These are phyloP conservation scores for Phyllostomus discolor DNA, from an alignment of 2,113 vertebrate genomes.

Conservation along the genomic window DNA sequence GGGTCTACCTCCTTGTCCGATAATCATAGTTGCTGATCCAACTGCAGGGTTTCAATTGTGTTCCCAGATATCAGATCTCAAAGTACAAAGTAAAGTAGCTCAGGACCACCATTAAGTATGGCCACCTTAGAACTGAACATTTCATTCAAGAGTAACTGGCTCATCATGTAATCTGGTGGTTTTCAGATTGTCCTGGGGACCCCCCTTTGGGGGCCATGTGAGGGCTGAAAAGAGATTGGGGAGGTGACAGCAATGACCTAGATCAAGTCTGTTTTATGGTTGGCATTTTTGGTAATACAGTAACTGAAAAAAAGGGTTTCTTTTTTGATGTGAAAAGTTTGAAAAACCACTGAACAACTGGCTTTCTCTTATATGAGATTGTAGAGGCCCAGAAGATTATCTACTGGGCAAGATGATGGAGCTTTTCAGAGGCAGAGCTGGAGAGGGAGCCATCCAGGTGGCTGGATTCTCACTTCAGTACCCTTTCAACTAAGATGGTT, in stretches of 20 bases:
- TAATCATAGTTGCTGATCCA: neutral
- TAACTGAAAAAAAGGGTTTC: neutral
- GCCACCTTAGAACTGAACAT: neutral
- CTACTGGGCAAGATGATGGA: neutral
- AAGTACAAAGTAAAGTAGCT: neutral
- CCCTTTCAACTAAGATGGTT: neutral
- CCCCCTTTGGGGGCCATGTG: fast-evolving
- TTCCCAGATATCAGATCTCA: neutral
- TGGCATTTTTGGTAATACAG: neutral
- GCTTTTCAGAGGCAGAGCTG: neutral
- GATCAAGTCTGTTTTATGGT: neutral
- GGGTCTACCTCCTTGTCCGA: fast-evolving
- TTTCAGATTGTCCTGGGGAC: neutral
- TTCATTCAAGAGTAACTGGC: neutral
- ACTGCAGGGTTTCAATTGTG: neutral
- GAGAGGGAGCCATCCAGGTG: neutral
- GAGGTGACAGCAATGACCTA: neutral
- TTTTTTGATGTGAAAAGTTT: neutral
- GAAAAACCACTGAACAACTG: neutral
- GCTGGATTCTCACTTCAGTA: neutral
- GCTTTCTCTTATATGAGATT: neutral
- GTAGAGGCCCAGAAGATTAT: neutral
- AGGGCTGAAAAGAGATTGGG: neutral
- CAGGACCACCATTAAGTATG: neutral
- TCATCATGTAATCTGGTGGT: neutral